A percentile compares a stretch with the other conserved stretches of the same genome.
Evolutionary conservation across 2,113 vertebrate genomes (phyloP).

Genomic region (Callorhinus ursinus): DNA sequence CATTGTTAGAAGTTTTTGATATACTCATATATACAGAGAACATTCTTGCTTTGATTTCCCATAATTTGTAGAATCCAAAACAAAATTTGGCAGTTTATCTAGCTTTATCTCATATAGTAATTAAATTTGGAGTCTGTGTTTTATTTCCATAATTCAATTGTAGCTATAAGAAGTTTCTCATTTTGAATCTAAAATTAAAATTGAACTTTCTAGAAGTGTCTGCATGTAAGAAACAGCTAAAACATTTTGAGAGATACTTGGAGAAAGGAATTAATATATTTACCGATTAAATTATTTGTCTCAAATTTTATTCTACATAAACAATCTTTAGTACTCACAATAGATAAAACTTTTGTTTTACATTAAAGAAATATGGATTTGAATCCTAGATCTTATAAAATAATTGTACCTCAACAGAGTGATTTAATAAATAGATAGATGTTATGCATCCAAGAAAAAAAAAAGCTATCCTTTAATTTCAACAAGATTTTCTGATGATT

Average conservation of each 20-base stretch:
- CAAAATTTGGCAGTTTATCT: neutral
- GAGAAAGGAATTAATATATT: neutral
- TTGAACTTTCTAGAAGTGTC: neutral
- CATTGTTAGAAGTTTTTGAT: neutral
- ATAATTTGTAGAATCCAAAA: neutral
- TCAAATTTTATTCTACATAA: neutral
- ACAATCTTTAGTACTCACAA: neutral
- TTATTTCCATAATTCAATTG: neutral
- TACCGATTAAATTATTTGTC: neutral
- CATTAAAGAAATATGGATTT: neutral
- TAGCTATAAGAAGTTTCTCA: neutral
- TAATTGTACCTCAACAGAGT: neutral
- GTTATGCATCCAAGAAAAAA: neutral
- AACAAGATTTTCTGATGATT: neutral
- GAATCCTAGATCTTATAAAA: neutral
- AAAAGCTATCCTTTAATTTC: neutral
- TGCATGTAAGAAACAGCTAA: neutral
- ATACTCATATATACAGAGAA: neutral
- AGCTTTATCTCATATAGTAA: neutral
- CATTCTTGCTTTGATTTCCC: neutral
- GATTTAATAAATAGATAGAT: neutral
- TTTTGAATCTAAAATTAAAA: neutral
- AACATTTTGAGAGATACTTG: neutral
- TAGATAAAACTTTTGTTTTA: neutral
- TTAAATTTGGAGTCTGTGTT: neutral